phyloP scores from a whole-genome alignment of 2,888 invertebrate species.

The Leucania comma region DNA sequence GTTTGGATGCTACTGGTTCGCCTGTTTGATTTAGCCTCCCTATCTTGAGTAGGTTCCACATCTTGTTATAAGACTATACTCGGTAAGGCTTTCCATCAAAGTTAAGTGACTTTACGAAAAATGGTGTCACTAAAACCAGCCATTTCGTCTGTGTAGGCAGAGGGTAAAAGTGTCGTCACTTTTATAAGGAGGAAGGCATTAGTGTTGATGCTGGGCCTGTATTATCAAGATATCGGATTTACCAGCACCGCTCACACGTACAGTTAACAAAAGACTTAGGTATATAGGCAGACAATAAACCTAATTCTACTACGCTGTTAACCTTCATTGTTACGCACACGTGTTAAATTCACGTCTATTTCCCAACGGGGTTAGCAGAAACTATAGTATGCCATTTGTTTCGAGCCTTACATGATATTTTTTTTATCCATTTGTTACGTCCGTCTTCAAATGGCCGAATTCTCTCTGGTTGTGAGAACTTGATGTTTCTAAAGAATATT shows the following conservation, averaged over 20 bases:
- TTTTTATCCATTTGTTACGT: too few relatives aligned
- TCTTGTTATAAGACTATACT: neutral
- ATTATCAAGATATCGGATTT: conserved; percentile 55
- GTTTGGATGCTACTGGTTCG: too few relatives aligned
- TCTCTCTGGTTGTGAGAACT: too few relatives aligned
- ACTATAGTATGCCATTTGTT: too few relatives aligned
- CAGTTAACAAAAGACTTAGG: conserved; percentile 16
- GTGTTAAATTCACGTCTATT: too few relatives aligned
- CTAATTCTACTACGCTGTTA: neutral
- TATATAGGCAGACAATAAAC: conserved; percentile 5
- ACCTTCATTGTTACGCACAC: neutral
- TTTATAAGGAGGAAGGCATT: conserved; percentile 39
- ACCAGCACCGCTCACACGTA: conserved; percentile 10
- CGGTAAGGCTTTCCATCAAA: conserved; percentile 8
- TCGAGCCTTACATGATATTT: too few relatives aligned
- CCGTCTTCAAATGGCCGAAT: too few relatives aligned
- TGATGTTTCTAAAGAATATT: too few relatives aligned
- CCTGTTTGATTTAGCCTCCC: neutral
- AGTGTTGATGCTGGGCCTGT: conserved; percentile 37
- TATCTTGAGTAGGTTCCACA: neutral
- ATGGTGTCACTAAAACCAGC: conserved; percentile 24
- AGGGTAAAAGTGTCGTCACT: conserved; percentile 30
- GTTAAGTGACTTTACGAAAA: conserved; percentile 23
- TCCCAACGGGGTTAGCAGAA: too few relatives aligned
- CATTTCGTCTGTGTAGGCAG: conserved; percentile 17